Percentiles rank a stretch among this genome's conserved stretches.
These are phyloP conservation scores for Megaptera novaeangliae DNA, from an alignment of 2,113 vertebrate genomes.

Conservation along the genomic window DNA sequence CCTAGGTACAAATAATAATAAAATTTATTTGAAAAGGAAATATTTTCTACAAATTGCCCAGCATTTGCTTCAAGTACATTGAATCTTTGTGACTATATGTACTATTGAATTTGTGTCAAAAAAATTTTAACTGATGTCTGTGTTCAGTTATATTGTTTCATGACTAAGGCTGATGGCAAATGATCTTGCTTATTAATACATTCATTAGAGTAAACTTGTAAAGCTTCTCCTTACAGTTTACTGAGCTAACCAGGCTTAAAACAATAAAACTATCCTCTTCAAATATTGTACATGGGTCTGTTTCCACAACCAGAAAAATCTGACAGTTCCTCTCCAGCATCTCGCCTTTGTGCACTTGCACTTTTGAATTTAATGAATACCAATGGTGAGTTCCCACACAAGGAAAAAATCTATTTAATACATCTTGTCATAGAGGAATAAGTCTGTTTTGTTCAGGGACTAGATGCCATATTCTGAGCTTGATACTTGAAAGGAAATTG, in stretches of 20 bases:
- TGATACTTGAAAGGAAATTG: background rate
- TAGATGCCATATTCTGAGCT: background rate
- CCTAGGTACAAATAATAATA: background rate
- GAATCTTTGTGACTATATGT: background rate
- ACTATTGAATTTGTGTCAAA: background rate
- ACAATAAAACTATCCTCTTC: background rate
- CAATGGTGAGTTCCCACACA: background rate
- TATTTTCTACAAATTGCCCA: background rate
- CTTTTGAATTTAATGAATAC: slow-evolving; percentile 13
- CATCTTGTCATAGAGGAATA: background rate
- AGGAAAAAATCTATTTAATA: background rate
- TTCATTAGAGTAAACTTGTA: background rate
- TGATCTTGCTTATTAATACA: background rate
- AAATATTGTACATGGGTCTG: background rate
- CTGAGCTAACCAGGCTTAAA: background rate
- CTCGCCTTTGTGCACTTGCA: background rate
- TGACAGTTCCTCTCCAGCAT: background rate
- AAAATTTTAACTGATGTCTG: background rate
- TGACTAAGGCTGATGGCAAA: background rate
- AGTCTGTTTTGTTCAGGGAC: background rate
- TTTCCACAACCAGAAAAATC: background rate
- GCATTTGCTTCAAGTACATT: background rate
- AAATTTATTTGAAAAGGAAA: background rate
- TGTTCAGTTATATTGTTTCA: background rate
- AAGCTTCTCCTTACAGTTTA: background rate